These are phyloP conservation scores for Ptilorrhoa leucosticta DNA, from an alignment of 2,113 vertebrate genomes.

Conservation along the genomic window DNA sequence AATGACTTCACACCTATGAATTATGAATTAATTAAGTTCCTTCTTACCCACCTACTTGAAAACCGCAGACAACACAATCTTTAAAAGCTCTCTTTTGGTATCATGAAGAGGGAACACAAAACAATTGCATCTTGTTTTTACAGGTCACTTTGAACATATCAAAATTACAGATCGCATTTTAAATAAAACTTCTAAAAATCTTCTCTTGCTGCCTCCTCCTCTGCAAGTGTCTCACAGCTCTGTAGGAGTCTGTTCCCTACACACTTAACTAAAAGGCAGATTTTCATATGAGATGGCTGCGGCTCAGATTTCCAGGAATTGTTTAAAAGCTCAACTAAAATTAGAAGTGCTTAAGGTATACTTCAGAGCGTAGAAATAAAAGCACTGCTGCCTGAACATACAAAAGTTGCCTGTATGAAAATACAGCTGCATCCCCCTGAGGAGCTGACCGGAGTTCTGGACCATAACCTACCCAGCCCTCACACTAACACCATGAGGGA, in stretches of 20 bases:
- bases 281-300: neutral
- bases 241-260: neutral
- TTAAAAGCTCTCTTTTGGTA: neutral
- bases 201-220: neutral
- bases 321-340: neutral
- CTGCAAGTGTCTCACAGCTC: neutral
- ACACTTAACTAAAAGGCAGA: neutral
- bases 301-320: neutral
- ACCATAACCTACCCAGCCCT: neutral
- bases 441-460: neutral
- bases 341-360: neutral
- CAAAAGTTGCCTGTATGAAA: neutral
- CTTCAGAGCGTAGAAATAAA: neutral
- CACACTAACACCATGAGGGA: rapidly evolving
- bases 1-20: neutral
- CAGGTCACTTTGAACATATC: neutral
- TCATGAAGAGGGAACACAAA: neutral
- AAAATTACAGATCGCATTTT: neutral
- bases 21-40: neutral
- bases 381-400: neutral
- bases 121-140: neutral
- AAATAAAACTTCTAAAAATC: neutral
- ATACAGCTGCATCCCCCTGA: neutral
- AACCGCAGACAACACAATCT: neutral
- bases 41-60: neutral